Percentiles rank a stretch among this genome's conserved stretches.
phyloP scores from a whole-genome alignment of 2,888 invertebrate genomes.

The Leistus spinibarbis region DNA sequence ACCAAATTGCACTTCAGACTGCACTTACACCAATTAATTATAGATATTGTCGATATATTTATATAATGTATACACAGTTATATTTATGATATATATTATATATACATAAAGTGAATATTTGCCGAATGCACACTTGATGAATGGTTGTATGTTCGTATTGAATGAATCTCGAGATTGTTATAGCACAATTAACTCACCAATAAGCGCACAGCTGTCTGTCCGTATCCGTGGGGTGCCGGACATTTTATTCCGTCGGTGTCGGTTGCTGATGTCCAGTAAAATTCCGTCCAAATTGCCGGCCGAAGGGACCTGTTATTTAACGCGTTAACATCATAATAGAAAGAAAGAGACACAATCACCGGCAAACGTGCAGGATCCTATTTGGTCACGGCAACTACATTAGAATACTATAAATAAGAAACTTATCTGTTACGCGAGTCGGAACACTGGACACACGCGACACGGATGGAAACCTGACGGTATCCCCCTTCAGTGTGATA shows the following conservation, averaged over 20 bases:
- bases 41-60: slow-evolving; percentile 38
- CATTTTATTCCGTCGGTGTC: neutral
- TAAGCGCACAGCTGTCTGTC: slow-evolving; percentile 37
- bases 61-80: slow-evolving; percentile 37
- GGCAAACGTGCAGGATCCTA: neutral
- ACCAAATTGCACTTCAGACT: slow-evolving; percentile 40
- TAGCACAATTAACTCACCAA: slow-evolving; percentile 33
- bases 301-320: neutral
- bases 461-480: neutral
- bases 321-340: neutral
- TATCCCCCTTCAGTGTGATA: slow-evolving; percentile 32
- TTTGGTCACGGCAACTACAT: neutral
- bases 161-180: slow-evolving; percentile 24
- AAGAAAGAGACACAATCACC: slow-evolving; percentile 38
- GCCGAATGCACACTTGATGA: neutral
- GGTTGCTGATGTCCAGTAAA: neutral
- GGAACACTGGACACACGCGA: neutral
- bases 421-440: neutral
- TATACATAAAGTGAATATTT: neutral
- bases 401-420: neutral
- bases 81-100: slow-evolving; percentile 32
- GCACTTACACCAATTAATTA: slow-evolving; percentile 40
- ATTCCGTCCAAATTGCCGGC: neutral
- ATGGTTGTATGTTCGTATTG: slow-evolving; percentile 1
- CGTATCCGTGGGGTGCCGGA: slow-evolving; percentile 14